These are phyloP conservation scores for Dryobates pubescens DNA, from an alignment of 2,797 vertebrate genomes.

Conservation along the genomic window DNA sequence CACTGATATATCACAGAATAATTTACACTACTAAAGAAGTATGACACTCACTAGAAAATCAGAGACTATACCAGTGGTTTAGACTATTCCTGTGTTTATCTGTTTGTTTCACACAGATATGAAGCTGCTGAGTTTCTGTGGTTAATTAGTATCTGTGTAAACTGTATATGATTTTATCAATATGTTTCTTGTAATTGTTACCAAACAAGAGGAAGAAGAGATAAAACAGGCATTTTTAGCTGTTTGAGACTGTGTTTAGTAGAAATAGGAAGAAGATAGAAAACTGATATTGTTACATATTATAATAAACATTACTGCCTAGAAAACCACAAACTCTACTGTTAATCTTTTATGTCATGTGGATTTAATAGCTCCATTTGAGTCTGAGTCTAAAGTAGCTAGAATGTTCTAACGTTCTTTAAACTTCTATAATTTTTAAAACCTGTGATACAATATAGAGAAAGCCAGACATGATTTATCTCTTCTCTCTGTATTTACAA, in stretches of 20 bases:
- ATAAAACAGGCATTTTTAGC: background rate
- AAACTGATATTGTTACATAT: background rate
- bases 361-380: background rate
- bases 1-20: background rate
- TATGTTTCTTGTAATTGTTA: slow-evolving; percentile 22
- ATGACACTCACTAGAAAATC: background rate
- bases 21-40: background rate
- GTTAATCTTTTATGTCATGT: background rate
- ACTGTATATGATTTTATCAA: slow-evolving; percentile 26
- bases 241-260: background rate
- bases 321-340: background rate
- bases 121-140: background rate
- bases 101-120: background rate
- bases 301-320: background rate
- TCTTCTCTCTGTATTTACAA: background rate
- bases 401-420: background rate
- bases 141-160: slow-evolving; percentile 46
- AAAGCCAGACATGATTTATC: background rate
- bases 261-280: background rate
- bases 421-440: background rate
- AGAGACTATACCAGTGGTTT: background rate
- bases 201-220: background rate
- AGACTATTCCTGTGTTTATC: background rate
- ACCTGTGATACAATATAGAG: background rate
- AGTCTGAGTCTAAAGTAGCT: background rate